phyloP scores from a whole-genome alignment of 1,140 invertebrate species.

The Ceratoteleas bidentatus region DNA sequence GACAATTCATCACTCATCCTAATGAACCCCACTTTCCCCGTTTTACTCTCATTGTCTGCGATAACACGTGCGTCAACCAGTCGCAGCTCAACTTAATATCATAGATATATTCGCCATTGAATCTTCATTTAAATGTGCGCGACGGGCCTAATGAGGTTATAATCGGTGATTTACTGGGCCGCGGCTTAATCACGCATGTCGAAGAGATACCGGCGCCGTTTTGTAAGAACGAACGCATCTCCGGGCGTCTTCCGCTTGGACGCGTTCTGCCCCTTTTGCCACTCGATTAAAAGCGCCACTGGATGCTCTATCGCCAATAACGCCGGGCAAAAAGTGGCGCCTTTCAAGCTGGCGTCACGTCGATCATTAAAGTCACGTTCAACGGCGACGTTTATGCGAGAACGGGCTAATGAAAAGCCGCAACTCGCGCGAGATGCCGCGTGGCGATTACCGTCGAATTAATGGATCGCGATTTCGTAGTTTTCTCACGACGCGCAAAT shows the following conservation, averaged over 20 bases:
- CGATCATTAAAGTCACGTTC: conserved; percentile 64
- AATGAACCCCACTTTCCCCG: too few relatives aligned
- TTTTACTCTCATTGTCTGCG: too few relatives aligned
- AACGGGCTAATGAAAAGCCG: conserved; percentile 44
- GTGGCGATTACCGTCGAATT: conserved; percentile 29
- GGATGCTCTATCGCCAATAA: conserved; percentile 39
- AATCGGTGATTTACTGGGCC: conserved; percentile 66
- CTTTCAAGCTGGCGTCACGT: conserved; percentile 38
- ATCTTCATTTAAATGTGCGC: conserved; percentile 57
- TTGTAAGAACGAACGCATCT: conserved; percentile 60
- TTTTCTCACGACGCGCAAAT: not conserved
- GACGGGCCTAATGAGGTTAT: conserved; percentile 61
- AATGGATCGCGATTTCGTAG: conserved; percentile 18
- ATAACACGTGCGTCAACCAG: not conserved
- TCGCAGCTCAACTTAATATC: conserved; percentile 35
- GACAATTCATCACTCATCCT: too few relatives aligned
- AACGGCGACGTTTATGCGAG: conserved; percentile 31
- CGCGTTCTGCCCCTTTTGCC: conserved; percentile 57
- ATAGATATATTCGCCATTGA: conserved; percentile 49
- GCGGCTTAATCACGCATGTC: conserved; percentile 66
- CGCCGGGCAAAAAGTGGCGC: conserved; percentile 34
- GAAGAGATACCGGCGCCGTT: conserved; percentile 52
- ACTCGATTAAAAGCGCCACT: conserved; percentile 46
- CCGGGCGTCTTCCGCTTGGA: conserved; percentile 50
- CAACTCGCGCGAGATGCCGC: conserved; percentile 23